phyloP scores from a whole-genome alignment of 2,888 invertebrate genomes.

The Acheta domesticus region DNA sequence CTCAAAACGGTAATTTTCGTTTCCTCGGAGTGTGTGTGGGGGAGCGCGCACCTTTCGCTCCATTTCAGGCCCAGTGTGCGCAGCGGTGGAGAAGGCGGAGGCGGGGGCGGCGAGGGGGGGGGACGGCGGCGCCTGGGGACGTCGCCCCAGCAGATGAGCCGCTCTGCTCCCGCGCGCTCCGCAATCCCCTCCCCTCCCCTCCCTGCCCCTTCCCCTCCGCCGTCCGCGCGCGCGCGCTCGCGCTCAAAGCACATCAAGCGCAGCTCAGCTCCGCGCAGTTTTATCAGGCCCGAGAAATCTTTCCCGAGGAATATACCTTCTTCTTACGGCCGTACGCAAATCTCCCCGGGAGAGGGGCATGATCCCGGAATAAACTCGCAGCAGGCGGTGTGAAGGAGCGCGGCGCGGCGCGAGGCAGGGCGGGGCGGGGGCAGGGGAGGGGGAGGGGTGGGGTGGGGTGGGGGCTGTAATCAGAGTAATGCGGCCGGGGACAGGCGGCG shows the following conservation, averaged over 20 bases:
- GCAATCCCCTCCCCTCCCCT: too few relatives aligned
- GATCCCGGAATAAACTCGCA: constrained; percentile 9
- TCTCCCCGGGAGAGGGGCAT: constrained; percentile 18
- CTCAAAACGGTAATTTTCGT: too few relatives aligned
- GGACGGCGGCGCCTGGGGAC: too few relatives aligned
- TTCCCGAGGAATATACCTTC: constrained; percentile 11
- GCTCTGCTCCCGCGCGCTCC: too few relatives aligned
- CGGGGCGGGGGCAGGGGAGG: neutral
- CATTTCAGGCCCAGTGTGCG: too few relatives aligned
- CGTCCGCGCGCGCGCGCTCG: neutral
- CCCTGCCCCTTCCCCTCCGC: neutral
- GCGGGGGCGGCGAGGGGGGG: too few relatives aligned
- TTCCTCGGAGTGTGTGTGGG: too few relatives aligned
- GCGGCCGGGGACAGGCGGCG: neutral
- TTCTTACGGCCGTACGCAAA: constrained; percentile 18
- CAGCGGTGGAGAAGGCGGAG: too few relatives aligned
- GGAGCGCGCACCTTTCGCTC: too few relatives aligned
- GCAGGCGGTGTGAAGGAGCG: neutral
- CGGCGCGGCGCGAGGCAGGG: neutral
- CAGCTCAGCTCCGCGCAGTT: constrained; percentile 3
- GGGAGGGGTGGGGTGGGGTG: too few relatives aligned
- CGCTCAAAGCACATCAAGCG: neutral
- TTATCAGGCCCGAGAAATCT: constrained; percentile 11
- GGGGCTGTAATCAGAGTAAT: neutral
- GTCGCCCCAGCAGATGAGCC: too few relatives aligned